A percentile compares a stretch with the other conserved stretches of the same genome.
phyloP scores from a whole-genome alignment of 2,113 vertebrate species.

The Hiodon tergisus region DNA sequence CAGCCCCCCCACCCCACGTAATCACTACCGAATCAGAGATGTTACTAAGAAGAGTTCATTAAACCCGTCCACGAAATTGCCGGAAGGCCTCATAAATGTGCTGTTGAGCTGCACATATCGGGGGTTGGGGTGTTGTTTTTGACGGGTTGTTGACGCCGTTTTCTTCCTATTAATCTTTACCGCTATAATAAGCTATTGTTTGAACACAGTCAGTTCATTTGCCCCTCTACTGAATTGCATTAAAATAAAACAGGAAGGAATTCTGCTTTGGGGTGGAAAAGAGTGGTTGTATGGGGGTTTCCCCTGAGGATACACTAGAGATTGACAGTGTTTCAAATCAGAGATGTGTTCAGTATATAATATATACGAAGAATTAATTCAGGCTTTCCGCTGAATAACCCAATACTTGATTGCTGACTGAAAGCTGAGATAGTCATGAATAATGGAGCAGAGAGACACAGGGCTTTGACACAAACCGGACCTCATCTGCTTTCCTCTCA shows the following conservation, averaged over 20 bases:
- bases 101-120: not conserved
- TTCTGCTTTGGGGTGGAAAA: not conserved
- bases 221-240: not conserved
- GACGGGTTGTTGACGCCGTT: not conserved
- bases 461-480: conserved; percentile 1
- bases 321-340: not conserved
- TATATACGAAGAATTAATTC: too few relatives aligned
- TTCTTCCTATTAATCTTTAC: not conserved
- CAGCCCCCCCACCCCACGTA: not conserved
- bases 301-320: conserved; percentile 9
- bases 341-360: not conserved
- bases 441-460: too few relatives aligned
- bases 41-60: not conserved
- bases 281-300: not conserved
- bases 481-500: conserved; percentile 8
- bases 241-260: conserved; percentile 17
- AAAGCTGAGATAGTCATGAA: too few relatives aligned
- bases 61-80: not conserved
- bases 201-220: conserved; percentile 6
- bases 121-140: not conserved
- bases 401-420: too few relatives aligned
- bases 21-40: not conserved
- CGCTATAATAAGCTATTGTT: conserved; percentile 17
- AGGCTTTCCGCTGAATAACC: too few relatives aligned
- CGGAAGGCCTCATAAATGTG: not conserved